phyloP scores from a whole-genome alignment of 2,797 vertebrate genomes.

The Anolis apletophallus region DNA sequence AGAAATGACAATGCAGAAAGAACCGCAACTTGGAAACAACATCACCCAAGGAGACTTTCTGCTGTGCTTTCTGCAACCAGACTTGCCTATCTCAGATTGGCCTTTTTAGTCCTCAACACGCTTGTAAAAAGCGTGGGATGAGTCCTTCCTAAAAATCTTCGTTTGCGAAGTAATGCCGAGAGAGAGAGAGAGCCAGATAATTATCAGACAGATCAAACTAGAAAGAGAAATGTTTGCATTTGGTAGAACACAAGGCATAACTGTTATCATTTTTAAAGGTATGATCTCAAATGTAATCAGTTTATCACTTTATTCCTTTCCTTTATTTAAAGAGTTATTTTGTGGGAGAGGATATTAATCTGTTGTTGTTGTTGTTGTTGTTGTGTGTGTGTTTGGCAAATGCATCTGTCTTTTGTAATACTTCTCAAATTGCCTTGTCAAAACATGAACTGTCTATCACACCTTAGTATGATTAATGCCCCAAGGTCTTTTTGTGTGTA shows the following conservation, averaged over 20 bases:
- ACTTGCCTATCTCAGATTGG: too few relatives aligned
- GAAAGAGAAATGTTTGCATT: not conserved
- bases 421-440: slow-evolving; percentile 13
- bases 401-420: not conserved
- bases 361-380: too few relatives aligned
- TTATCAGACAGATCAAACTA: not conserved
- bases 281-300: not conserved
- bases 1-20: too few relatives aligned
- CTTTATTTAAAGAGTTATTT: not conserved
- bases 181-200: not conserved
- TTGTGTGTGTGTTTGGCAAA: slow-evolving; percentile 5
- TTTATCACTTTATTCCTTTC: not conserved
- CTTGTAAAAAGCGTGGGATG: too few relatives aligned
- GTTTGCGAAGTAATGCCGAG: too few relatives aligned
- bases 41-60: too few relatives aligned
- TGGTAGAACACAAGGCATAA: not conserved
- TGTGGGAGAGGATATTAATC: not conserved
- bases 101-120: too few relatives aligned
- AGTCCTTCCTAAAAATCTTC: too few relatives aligned
- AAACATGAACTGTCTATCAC: slow-evolving; percentile 2
- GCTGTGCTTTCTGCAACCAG: too few relatives aligned
- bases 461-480: slow-evolving; percentile 9
- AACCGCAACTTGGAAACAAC: too few relatives aligned
- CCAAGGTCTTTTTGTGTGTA: slow-evolving; percentile 4
- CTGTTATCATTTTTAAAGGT: not conserved